These are phyloP conservation scores for Myiotriccus ornatus DNA, from an alignment of 2,797 vertebrate species.

Conservation along the genomic window DNA sequence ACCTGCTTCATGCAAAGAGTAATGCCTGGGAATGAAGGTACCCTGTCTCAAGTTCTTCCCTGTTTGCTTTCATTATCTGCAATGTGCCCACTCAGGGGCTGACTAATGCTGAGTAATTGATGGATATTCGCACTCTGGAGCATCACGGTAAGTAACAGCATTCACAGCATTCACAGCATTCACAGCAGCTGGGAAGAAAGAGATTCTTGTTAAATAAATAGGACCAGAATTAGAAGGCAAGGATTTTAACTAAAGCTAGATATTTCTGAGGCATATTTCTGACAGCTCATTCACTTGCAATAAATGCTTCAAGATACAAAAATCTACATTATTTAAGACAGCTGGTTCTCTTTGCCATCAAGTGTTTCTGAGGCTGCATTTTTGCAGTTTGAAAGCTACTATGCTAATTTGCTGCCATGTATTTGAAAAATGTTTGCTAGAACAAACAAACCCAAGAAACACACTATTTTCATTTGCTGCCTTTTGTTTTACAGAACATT, in stretches of 20 bases:
- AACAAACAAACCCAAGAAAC: background rate
- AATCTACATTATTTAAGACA: background rate
- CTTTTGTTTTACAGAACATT: background rate
- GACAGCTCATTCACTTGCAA: background rate
- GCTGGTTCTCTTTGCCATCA: background rate
- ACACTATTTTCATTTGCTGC: background rate
- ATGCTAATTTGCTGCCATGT: background rate
- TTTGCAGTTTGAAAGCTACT: background rate
- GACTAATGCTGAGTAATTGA: background rate
- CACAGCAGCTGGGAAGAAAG: background rate
- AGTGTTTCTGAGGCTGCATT: background rate
- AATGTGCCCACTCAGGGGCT: rapidly evolving
- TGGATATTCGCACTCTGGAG: background rate
- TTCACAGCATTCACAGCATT: background rate
- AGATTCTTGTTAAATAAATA: background rate
- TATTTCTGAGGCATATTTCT: background rate
- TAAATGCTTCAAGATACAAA: background rate
- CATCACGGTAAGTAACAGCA: background rate
- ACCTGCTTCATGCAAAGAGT: background rate
- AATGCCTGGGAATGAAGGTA: background rate
- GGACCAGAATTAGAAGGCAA: background rate
- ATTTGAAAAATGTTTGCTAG: background rate
- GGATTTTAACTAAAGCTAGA: background rate
- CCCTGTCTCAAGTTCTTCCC: background rate
- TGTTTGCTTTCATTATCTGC: background rate